phyloP scores from a whole-genome alignment of 2,888 invertebrate species.

The Chrysolina haemoptera region DNA sequence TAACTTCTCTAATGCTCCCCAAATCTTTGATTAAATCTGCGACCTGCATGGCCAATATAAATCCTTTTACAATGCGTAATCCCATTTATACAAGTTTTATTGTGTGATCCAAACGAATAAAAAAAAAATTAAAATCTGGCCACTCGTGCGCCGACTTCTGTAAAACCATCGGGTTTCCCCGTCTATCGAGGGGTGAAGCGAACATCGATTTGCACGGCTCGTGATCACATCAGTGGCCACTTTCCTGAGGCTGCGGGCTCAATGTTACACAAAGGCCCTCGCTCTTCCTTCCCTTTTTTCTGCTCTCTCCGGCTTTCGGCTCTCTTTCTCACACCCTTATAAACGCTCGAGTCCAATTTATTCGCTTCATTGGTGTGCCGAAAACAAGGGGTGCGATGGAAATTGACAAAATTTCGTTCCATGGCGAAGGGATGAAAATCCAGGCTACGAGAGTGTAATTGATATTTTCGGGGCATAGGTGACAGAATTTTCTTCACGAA shows the following conservation, averaged over 20 bases:
- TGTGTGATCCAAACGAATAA: no score
- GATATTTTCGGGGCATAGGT: background rate
- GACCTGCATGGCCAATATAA: no score
- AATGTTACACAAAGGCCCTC: slow-evolving; percentile 63
- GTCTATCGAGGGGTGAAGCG: slow-evolving; percentile 63
- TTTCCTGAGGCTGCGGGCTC: slow-evolving; percentile 64
- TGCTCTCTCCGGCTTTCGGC: slow-evolving; percentile 36
- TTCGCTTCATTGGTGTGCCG: slow-evolving; percentile 24
- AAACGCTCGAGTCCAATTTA: slow-evolving; percentile 38
- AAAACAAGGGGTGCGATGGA: background rate
- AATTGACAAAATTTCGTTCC: background rate
- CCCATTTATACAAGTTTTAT: no score
- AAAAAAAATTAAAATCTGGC: background rate
- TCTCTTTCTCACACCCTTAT: slow-evolving; percentile 42
- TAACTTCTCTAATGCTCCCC: no score
- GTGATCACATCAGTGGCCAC: slow-evolving; percentile 69
- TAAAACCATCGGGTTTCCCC: slow-evolving; percentile 17
- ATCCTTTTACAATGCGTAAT: no score
- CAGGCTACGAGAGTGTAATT: background rate
- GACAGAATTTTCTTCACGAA: background rate
- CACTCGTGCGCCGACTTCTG: background rate
- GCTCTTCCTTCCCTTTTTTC: slow-evolving; percentile 39
- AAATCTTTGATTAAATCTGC: no score
- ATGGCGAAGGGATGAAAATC: background rate
- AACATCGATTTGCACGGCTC: slow-evolving; percentile 69